phyloP scores from a whole-genome alignment of 2,113 vertebrate species.

The Lagopus muta region DNA sequence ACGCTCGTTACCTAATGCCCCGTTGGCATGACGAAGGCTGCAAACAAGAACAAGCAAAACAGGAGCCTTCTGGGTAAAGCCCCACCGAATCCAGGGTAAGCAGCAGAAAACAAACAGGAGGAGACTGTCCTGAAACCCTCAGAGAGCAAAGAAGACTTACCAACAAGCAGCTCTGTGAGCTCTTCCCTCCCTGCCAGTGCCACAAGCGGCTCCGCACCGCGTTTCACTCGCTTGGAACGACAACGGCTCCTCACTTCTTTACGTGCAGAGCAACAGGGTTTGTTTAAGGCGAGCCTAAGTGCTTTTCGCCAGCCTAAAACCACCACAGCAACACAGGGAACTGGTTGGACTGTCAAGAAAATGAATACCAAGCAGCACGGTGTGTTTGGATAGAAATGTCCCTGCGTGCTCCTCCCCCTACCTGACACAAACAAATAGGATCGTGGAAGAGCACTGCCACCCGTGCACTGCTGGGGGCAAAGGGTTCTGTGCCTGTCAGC shows the following conservation, averaged over 20 bases:
- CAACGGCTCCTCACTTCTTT: neutral
- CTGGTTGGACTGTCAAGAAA: slow-evolving; percentile 51
- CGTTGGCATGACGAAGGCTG: neutral
- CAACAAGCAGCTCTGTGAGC: neutral
- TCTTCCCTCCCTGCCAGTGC: neutral
- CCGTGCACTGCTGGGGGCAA: neutral
- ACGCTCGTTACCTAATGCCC: slow-evolving; percentile 2
- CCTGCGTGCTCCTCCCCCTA: neutral
- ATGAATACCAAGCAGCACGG: slow-evolving; percentile 41
- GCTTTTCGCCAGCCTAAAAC: slow-evolving; percentile 5
- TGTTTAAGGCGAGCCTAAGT: neutral
- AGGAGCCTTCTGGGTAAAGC: neutral
- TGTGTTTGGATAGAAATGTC: neutral
- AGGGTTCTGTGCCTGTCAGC: neutral
- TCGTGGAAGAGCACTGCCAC: neutral
- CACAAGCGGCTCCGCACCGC: neutral
- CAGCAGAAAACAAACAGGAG: neutral
- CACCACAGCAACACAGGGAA: slow-evolving; percentile 44
- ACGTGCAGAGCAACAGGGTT: neutral
- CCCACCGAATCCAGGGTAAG: neutral
- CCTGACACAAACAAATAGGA: slow-evolving; percentile 7
- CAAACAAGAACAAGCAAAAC: slow-evolving; percentile 21
- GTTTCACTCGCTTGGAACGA: neutral
- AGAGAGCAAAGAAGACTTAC: slow-evolving; percentile 22
- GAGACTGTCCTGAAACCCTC: neutral